Evolutionary conservation across 1,140 invertebrate species (phyloP).

Genomic region (Achatina immaculata): DNA sequence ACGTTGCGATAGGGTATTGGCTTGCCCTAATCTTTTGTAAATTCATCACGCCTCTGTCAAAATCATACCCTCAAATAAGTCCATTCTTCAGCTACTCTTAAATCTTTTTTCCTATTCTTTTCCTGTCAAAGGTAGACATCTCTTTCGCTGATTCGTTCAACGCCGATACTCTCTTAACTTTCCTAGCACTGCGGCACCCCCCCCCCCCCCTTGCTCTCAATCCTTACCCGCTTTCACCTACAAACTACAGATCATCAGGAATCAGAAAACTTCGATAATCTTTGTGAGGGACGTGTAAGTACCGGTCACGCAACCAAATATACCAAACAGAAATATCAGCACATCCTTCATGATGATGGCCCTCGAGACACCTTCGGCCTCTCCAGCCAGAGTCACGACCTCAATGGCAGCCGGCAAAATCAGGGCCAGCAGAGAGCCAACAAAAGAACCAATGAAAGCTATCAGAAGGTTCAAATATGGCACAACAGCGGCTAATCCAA

Average conservation of each 20-base stretch:
- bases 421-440: constrained; percentile 87
- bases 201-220: constrained; percentile 84
- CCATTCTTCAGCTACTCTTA: too few relatives aligned
- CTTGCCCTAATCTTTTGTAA: too few relatives aligned
- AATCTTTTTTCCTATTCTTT: too few relatives aligned
- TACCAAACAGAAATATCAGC: constrained; percentile 61
- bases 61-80: too few relatives aligned
- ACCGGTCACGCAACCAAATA: constrained; percentile 64
- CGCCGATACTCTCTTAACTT: constrained; percentile 44
- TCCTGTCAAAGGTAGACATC: too few relatives aligned
- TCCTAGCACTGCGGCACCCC: constrained; percentile 39
- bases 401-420: constrained; percentile 93
- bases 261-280: constrained; percentile 52
- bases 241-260: too few relatives aligned
- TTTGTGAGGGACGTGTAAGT: constrained; percentile 57
- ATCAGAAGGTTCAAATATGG: constrained; percentile 91
- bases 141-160: too few relatives aligned
- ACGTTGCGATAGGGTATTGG: too few relatives aligned
- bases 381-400: constrained; percentile 76
- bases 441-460: constrained; percentile 90
- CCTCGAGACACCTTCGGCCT: constrained; percentile 37
- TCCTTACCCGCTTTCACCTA: too few relatives aligned
- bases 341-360: constrained; percentile 58
- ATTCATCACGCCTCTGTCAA: too few relatives aligned
- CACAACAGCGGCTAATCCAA: constrained; percentile 84